Evolutionary conservation across 2,113 vertebrate genomes (phyloP), one percentile per base, ranked within the genome.

Genomic region (Paedocypris sp.): DNA sequence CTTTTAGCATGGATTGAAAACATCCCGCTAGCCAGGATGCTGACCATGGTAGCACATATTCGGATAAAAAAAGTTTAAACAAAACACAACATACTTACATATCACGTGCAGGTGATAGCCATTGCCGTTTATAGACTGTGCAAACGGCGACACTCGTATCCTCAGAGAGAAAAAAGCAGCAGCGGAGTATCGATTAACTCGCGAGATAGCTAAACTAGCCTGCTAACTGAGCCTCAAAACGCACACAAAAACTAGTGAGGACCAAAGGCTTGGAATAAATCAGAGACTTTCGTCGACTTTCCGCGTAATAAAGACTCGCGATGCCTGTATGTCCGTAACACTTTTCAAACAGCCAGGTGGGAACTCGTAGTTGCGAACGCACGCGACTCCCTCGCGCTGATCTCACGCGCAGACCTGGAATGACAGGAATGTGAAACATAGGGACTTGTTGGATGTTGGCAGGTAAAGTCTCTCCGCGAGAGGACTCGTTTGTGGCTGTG

Each of bases 371-470:
- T 28, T 20, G 4, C 42, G 19, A 51, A 43, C 7, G 35, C 19
- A 5, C 5, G 5, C 41, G 10, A 9, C 32, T n/a, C n/a, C n/a
- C n/a, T 39, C 45, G 23, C 31, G 46, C 39, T 25, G 54, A 67
- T 35, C 60, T 53, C 59, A 69, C 42, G 45, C 16, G 53, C 42
- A 39, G 56, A 28, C 26, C 38, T 33, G 53, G 60, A 67, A 67
- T 54, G 54, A 32, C 42, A 56, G 54, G 67, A 69, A 73, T 66
- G 66, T 63, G 22, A 12, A 13, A 31, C 39, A 5, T 19, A 18
- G 23, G 11, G 46, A 38, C 31, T 28, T 13, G 35, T n/a, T 62
- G 60, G 20, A 32, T 22, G 39, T 11, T 42, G 29, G 35, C 12
- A n/a, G 20, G 9, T n/a, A 3, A 18, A 29, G 16, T 22, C 26